A percentile compares a stretch with the other conserved stretches of the same genome.
Conservation (phyloP, 2,113 vertebrate genomes). For the Haemorhous mexicanus region DNA sequence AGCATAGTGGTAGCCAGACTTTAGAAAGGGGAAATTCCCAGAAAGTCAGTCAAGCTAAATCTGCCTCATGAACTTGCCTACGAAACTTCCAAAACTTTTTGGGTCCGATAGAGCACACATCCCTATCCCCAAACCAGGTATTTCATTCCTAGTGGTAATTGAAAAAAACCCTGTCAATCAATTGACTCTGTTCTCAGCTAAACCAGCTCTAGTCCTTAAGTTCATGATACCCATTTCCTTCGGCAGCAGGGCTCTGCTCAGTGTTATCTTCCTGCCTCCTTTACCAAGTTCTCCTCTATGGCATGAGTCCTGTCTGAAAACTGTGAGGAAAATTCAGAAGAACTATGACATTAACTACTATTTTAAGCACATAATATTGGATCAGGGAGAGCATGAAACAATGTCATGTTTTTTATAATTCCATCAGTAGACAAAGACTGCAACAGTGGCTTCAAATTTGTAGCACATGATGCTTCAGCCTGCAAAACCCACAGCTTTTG, state of each 20-base stretch:
- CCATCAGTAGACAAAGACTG: neutral
- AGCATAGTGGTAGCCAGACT: neutral
- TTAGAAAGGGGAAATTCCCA: neutral
- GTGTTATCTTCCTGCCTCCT: neutral
- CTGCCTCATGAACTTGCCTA: neutral
- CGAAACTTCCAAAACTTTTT: neutral
- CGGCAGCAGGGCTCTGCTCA: neutral
- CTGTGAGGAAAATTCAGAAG: neutral
- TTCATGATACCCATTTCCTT: neutral
- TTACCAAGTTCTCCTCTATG: neutral
- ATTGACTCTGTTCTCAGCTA: neutral
- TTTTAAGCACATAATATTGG: neutral
- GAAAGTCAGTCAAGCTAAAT: neutral
- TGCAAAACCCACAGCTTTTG: neutral
- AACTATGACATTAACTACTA: neutral
- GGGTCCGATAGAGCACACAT: neutral
- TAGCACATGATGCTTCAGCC: neutral
- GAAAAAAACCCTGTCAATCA: neutral
- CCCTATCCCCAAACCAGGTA: neutral
- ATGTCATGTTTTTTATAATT: neutral
- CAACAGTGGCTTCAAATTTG: neutral
- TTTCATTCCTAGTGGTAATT: neutral
- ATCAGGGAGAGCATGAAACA: neutral
- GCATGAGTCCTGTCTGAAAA: neutral
- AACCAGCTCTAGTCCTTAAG: neutral